Evolutionary conservation across 2,888 invertebrate species (phyloP), one percentile per base, ranked within the genome.

Genomic region (Acronicta aceris): DNA sequence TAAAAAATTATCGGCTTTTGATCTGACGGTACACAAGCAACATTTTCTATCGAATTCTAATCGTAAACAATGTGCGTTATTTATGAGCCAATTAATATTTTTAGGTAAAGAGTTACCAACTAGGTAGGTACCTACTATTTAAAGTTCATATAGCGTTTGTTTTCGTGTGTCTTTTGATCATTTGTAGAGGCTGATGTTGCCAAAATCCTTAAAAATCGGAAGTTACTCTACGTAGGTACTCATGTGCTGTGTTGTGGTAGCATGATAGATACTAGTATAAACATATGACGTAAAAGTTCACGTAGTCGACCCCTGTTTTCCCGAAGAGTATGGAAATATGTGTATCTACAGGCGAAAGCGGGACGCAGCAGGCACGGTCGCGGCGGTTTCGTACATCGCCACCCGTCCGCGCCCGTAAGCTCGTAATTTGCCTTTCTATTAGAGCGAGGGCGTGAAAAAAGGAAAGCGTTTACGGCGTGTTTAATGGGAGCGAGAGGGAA

Each of bases 361-460:
- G 89, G 94, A 90, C 84, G 86, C 85, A 83, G 79, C 85, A 86
- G 76, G 83, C 83, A 83, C 87, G 82, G 85, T 80, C 84, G 86
- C 83, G 84, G 94, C 88, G 94, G 93, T 94, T 93, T 92, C 90
- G 90, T 91, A 94, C 94, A 94, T 93, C 92, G 93, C 93, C 92
- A 92, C 94, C 94, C 94, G 94, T 94, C 93, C 92, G 94, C 94
- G 93, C 92, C 91, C 92, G 93, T 94, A 94, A 94, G 93, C 94
- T 94, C 94, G 94, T 94, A 94, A 94, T 94, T 94, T 94, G 94
- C 94, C 94, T 94, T 94, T 94, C 94, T 94, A 94, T 94, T 94
- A 94, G 92, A 94, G 90, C 87, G 93, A 94, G 94, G 94, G 94
- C 94, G 94, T 94, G 94, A 94, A 94, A 94, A 94, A 94, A 94